Evolutionary conservation across 2,888 invertebrate species (phyloP), one percentile per base, ranked within the genome.

Genomic region (Allygus modestus): DNA sequence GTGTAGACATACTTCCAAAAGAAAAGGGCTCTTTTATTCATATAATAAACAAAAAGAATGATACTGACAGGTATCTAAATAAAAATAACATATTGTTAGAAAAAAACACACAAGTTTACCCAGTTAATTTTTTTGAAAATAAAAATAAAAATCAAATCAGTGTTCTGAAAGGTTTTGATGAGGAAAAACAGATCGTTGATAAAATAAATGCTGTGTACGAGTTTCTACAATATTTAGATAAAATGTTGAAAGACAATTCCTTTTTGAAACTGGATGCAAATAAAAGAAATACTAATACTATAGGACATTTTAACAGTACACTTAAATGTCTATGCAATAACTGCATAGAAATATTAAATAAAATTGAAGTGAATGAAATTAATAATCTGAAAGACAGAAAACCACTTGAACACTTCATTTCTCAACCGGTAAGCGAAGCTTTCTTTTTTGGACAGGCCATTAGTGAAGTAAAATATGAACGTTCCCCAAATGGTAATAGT

Each of bases 261-360:
- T 71, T 41, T 41, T 26, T 71, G 15, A 37, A 71, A 37, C n/a
- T 37, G 9, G 23, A 20, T 71, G n/a, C 23, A n/a, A 71, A 37
- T 41, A 23, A 0, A 20, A 41, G 2, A 20, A 71, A 37, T 31
- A 41, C 1, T 1, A 28, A 20, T 23, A 37, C 7, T 37, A 41
- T 71, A 41, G 71, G 71, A 1, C 5, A 71, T 20, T 71, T 71
- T 12, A 71, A 71, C 41, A 71, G 20, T 31, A 71, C 71, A 20
- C 41, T 71, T 7, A 5, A 41, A 9, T 71, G 71, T 41, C 11
- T 71, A 7, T 71, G 71, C 20, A 71, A 41, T 71, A 71, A 33
- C 71, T 71, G 71, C 71, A 71, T 71, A 2, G 71, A 71, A 71
- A 71, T 71, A 20, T 41, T 71, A 41, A 71, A 71, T 33, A 71